Evolutionary conservation across 2,888 invertebrate species (phyloP).

Genomic region (Heliconius sara): DNA sequence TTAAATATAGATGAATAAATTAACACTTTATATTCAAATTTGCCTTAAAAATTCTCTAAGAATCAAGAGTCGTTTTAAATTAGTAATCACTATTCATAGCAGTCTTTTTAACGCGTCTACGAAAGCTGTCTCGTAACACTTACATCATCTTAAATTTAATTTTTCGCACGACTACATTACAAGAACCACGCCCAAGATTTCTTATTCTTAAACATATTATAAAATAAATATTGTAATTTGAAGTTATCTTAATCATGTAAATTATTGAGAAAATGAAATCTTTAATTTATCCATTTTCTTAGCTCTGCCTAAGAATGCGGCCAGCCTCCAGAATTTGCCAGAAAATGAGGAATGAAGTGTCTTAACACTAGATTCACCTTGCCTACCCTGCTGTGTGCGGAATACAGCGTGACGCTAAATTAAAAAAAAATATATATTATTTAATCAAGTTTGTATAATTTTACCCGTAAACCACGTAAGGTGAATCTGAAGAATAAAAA

Average conservation of each 20-base stretch:
- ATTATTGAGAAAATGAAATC: background rate
- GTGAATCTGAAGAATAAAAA: conserved; percentile 60
- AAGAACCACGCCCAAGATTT: conserved; percentile 23
- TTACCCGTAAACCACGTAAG: conserved; percentile 51
- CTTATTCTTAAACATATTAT: conserved; percentile 1
- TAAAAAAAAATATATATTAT: background rate
- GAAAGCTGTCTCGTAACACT: conserved; percentile 39
- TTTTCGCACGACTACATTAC: conserved; percentile 42
- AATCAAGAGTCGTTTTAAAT: conserved; percentile 10
- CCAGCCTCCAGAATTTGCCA: too few relatives aligned
- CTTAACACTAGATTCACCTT: too few relatives aligned
- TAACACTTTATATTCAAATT: conserved; percentile 20
- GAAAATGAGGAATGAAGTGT: too few relatives aligned
- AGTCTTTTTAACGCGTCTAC: conserved; percentile 8
- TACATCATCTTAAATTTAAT: conserved; percentile 45
- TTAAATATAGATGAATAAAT: conserved; percentile 11
- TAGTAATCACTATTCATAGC: conserved; percentile 22
- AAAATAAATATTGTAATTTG: background rate
- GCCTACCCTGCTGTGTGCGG: too few relatives aligned
- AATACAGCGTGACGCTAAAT: too few relatives aligned
- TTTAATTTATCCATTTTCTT: too few relatives aligned
- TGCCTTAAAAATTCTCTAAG: background rate
- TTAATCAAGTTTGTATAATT: conserved; percentile 1
- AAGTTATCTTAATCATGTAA: background rate
- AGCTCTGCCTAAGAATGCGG: too few relatives aligned